Conservation (phyloP, 1,140 invertebrate genomes). For the Bursaphelenchus mucronatus region DNA sequence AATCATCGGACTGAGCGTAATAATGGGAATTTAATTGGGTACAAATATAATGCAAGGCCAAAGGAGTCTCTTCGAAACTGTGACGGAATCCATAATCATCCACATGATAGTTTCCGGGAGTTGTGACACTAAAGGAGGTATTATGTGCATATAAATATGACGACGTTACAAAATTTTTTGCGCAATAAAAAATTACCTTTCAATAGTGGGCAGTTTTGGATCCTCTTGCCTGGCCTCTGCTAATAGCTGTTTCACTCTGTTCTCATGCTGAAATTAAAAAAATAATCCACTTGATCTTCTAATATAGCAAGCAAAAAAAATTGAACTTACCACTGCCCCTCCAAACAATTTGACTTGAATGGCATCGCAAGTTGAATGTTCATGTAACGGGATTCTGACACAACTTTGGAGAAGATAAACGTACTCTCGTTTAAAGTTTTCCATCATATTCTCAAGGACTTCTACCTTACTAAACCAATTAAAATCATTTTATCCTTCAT, state of each 20-base stretch:
- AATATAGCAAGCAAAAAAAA: background rate
- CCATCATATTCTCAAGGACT: slow-evolving; percentile 62
- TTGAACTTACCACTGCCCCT: slow-evolving; percentile 63
- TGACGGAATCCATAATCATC: slow-evolving; percentile 66
- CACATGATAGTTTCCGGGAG: slow-evolving; percentile 62
- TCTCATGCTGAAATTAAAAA: slow-evolving; percentile 63
- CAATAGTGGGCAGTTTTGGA: slow-evolving; percentile 65
- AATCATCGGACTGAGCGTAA: slow-evolving; percentile 35
- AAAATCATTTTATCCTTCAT: background rate
- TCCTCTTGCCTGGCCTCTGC: slow-evolving; percentile 64
- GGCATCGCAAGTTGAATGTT: slow-evolving; percentile 62
- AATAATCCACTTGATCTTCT: background rate
- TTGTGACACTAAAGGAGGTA: slow-evolving; percentile 61
- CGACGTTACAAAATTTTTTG: too few relatives aligned
- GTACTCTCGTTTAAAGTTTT: slow-evolving; percentile 65
- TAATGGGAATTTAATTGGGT: slow-evolving; percentile 62
- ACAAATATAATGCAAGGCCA: slow-evolving; percentile 66
- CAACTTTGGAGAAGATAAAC: slow-evolving; percentile 65
- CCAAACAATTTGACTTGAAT: slow-evolving; percentile 65
- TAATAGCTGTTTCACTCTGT: slow-evolving; percentile 62
- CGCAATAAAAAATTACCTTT: slow-evolving; percentile 61
- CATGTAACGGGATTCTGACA: slow-evolving; percentile 63
- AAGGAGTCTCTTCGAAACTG: slow-evolving; percentile 59
- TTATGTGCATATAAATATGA: too few relatives aligned
- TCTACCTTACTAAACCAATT: slow-evolving; percentile 55